A percentile compares a stretch with the other conserved stretches of the same genome.
These are phyloP conservation scores for Bubo bubo DNA, from an alignment of 2,113 vertebrate species.

Conservation along the genomic window DNA sequence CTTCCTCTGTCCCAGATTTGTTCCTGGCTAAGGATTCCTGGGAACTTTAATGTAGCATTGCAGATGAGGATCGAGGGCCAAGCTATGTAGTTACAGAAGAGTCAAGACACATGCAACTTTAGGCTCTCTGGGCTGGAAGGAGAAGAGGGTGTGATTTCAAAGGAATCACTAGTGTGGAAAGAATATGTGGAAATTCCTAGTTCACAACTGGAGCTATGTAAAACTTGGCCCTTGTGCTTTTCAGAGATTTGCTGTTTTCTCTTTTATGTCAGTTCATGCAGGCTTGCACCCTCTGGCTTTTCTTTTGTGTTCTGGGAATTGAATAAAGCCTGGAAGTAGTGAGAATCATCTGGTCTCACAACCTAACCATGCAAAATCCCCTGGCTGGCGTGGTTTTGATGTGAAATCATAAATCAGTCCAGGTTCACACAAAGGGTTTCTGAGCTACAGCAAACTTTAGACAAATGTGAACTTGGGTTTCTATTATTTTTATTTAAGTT, in stretches of 20 bases:
- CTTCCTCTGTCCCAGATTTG: neutral
- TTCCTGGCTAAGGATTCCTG: neutral
- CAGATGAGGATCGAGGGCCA: neutral
- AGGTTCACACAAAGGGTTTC: constrained; percentile 35
- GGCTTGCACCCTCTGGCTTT: constrained; percentile 48
- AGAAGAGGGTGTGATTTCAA: constrained; percentile 36
- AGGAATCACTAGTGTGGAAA: constrained; percentile 51
- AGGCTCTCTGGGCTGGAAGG: constrained; percentile 2
- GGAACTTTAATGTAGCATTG: neutral
- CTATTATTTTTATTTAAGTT: constrained; percentile 6
- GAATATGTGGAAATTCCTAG: constrained; percentile 52
- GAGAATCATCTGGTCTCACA: constrained; percentile 60
- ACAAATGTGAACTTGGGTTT: constrained; percentile 26
- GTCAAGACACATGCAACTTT: constrained; percentile 14
- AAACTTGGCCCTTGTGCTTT: constrained; percentile 47
- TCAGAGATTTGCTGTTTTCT: constrained; percentile 47
- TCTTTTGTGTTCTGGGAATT: constrained; percentile 57
- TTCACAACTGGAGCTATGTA: constrained; percentile 39
- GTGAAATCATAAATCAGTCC: constrained; percentile 54
- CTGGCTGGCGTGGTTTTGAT: constrained; percentile 33
- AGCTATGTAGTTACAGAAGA: neutral
- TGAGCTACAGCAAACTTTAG: neutral
- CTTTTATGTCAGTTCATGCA: constrained; percentile 51
- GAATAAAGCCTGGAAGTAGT: constrained; percentile 47
- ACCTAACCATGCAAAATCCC: constrained; percentile 38